phyloP scores from a whole-genome alignment of 2,888 invertebrate species.

The Tetrapedia diversipes region DNA sequence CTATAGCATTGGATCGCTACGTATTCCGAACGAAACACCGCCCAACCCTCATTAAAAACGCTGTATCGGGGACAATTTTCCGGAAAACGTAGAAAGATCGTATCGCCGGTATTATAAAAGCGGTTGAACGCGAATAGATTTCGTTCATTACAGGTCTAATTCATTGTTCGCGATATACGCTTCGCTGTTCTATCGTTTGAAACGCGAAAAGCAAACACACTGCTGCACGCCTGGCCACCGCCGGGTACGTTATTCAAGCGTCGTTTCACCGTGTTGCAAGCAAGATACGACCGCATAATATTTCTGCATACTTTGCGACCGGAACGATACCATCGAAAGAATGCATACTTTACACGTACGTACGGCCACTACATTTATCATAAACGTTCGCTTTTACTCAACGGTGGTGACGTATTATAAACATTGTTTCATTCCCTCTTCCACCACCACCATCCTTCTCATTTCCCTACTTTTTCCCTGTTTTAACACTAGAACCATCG shows the following conservation, averaged over 20 bases:
- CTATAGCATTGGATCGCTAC: too few species aligned
- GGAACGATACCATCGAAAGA: constrained; percentile 40
- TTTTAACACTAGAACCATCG: too few species aligned
- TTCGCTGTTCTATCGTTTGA: not conserved
- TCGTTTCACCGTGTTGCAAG: constrained; percentile 6
- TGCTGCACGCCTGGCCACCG: not conserved
- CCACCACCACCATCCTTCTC: too few species aligned
- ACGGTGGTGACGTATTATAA: not conserved
- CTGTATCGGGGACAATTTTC: constrained; percentile 6
- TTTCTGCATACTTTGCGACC: constrained; percentile 28
- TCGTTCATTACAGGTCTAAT: constrained; percentile 9
- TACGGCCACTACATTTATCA: constrained; percentile 14
- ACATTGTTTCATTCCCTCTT: not conserved
- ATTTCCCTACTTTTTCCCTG: not conserved
- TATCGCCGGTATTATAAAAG: constrained; percentile 4
- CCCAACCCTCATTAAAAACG: too few species aligned
- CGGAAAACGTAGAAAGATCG: constrained; percentile 10
- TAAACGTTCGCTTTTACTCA: constrained; percentile 4
- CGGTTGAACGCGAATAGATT: constrained; percentile 18
- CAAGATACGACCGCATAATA: constrained; percentile 19
- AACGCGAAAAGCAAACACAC: constrained; percentile 22
- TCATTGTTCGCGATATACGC: constrained; percentile 2
- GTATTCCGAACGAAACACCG: too few species aligned
- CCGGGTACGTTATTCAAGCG: constrained; percentile 7
- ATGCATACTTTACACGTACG: constrained; percentile 22